Conservation (phyloP, 2,888 invertebrate genomes). For the Eupithecia centaureata region DNA sequence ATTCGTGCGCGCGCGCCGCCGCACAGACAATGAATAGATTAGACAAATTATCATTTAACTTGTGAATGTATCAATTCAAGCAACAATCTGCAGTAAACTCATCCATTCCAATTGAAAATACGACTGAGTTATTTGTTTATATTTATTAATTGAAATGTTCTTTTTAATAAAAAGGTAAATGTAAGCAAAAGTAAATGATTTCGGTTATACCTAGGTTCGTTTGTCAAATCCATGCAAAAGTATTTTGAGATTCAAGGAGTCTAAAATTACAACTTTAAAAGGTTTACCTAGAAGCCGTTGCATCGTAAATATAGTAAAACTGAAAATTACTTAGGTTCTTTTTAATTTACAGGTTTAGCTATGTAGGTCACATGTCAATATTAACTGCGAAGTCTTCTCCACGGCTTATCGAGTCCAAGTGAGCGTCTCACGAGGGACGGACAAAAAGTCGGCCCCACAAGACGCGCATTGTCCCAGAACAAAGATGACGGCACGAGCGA, state of each 20-base stretch:
- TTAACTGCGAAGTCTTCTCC: neutral
- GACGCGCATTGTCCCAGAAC: conserved; percentile 53
- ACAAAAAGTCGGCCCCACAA: conserved; percentile 48
- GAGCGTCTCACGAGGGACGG: conserved; percentile 20
- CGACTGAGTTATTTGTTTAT: too few species aligned
- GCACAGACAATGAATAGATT: conserved; percentile 18
- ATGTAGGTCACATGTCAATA: neutral
- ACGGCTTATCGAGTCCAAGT: conserved; percentile 11
- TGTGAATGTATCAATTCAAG: neutral
- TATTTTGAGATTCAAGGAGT: neutral
- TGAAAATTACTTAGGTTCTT: too few species aligned
- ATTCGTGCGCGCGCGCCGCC: conserved; percentile 57
- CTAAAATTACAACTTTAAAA: neutral
- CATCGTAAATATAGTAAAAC: too few species aligned
- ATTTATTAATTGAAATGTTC: too few species aligned
- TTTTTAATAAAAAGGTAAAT: neutral
- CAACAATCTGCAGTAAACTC: neutral
- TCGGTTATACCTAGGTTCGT: neutral
- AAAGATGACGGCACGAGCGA: conserved; percentile 55
- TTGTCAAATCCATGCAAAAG: neutral
- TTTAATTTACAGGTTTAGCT: neutral
- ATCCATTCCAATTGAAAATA: neutral
- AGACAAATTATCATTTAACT: neutral
- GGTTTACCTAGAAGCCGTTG: neutral
- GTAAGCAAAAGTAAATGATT: neutral